Evolutionary conservation across 2,113 vertebrate species (phyloP).

Genomic region (Diadophis punctatus): DNA sequence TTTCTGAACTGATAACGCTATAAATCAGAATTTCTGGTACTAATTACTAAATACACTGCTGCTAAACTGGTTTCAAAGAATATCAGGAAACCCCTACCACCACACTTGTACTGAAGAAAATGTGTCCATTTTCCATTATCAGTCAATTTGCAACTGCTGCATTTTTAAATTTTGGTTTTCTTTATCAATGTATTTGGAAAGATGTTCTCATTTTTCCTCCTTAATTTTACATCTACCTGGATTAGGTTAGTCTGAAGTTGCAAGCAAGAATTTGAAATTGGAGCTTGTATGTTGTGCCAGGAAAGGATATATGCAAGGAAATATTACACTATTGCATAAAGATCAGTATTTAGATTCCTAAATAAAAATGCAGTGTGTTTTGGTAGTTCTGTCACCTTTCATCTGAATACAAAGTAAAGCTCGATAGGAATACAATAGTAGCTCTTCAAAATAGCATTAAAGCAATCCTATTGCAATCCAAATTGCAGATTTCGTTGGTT

Average conservation of each 20-base stretch:
- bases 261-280: not conserved
- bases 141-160: not conserved
- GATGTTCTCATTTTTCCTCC: not conserved
- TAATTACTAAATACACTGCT: not conserved
- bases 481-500: not conserved
- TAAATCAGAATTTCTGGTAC: not conserved
- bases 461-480: not conserved
- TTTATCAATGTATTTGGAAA: not conserved
- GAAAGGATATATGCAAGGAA: not conserved
- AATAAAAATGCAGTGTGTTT: not conserved
- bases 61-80: not conserved
- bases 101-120: not conserved
- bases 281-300: not conserved
- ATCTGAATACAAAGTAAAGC: not conserved
- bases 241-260: not conserved
- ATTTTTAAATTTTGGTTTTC: not conserved
- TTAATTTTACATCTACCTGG: not conserved
- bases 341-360: not conserved
- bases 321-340: not conserved
- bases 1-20: not conserved
- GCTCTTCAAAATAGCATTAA: not conserved
- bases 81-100: not conserved
- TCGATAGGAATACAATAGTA: not conserved
- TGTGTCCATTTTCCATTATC: not conserved
- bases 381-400: not conserved